A percentile compares a stretch with the other conserved stretches of the same genome.
These are phyloP conservation scores for Acipenser ruthenus DNA, from an alignment of 2,797 vertebrate genomes.

Conservation along the genomic window DNA sequence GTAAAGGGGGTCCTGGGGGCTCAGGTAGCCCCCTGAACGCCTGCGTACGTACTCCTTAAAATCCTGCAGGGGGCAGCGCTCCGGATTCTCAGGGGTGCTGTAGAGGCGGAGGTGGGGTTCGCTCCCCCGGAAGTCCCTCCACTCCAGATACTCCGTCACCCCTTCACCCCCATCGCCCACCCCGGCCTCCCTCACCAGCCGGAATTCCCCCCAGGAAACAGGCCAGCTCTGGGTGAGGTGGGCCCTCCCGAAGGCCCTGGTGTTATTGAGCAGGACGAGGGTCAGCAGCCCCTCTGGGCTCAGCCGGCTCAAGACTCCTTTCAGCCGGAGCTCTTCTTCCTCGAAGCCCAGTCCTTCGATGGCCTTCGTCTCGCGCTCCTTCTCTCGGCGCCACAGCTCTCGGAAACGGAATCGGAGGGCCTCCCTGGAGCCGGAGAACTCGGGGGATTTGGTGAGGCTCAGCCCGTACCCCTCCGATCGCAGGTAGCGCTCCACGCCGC, in stretches of 20 bases:
- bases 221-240: background rate
- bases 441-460: background rate
- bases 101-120: background rate
- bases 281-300: conserved; percentile 10
- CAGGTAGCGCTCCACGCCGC: background rate
- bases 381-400: background rate
- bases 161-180: background rate
- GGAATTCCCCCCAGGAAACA: conserved; percentile 5
- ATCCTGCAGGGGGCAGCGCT: conserved; percentile 13
- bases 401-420: background rate
- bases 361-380: background rate
- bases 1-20: background rate
- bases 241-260: conserved; percentile 9
- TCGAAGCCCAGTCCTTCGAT: background rate
- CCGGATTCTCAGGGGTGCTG: background rate
- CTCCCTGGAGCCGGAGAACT: background rate
- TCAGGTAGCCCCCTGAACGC: background rate
- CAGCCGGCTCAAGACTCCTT: conserved; percentile 1
- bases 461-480: background rate
- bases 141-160: conserved; percentile 11
- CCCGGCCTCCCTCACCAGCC: background rate
- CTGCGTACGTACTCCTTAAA: conserved; percentile 9
- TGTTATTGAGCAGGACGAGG: conserved; percentile 17
- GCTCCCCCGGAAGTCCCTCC: background rate
- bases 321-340: background rate